A percentile compares a stretch with the other conserved stretches of the same genome.
These are phyloP conservation scores for Corydoras maculifer DNA, from an alignment of 2,113 vertebrate genomes.

Conservation along the genomic window DNA sequence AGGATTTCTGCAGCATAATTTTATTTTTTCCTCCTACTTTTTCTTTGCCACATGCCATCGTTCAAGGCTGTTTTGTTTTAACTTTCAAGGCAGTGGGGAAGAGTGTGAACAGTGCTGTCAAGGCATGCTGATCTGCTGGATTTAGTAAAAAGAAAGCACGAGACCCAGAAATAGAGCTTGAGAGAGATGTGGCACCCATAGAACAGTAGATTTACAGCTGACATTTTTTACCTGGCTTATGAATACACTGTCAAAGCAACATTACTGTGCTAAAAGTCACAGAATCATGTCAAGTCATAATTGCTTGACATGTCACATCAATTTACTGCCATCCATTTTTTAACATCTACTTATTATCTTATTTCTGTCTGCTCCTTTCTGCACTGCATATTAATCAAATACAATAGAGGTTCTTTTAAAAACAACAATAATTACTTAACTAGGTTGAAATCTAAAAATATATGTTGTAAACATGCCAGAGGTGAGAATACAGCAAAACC, in stretches of 20 bases:
- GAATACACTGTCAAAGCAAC: slow-evolving; percentile 7
- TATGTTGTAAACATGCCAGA: slow-evolving; percentile 6
- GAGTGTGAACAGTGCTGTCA: slow-evolving; percentile 35
- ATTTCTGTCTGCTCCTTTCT: neutral
- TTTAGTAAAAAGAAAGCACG: slow-evolving; percentile 2
- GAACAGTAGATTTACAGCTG: slow-evolving; percentile 12
- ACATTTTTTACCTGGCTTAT: slow-evolving; percentile 13
- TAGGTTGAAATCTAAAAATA: neutral
- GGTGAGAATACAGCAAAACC: slow-evolving; percentile 5
- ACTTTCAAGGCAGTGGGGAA: slow-evolving; percentile 21
- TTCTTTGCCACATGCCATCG: slow-evolving; percentile 31
- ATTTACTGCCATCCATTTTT: neutral
- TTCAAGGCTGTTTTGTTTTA: slow-evolving; percentile 37
- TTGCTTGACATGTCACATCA: neutral
- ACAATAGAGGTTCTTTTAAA: neutral
- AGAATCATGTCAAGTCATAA: slow-evolving; percentile 13
- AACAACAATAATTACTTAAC: neutral
- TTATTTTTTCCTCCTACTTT: slow-evolving; percentile 23
- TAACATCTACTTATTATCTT: neutral
- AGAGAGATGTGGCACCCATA: neutral
- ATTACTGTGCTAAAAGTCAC: slow-evolving; percentile 18
- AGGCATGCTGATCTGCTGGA: slow-evolving; percentile 22
- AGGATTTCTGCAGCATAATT: slow-evolving; percentile 41
- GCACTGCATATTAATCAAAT: neutral
- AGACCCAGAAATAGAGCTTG: neutral